Conservation (phyloP, 2,888 invertebrate species). For the Entomobrya proxima region DNA sequence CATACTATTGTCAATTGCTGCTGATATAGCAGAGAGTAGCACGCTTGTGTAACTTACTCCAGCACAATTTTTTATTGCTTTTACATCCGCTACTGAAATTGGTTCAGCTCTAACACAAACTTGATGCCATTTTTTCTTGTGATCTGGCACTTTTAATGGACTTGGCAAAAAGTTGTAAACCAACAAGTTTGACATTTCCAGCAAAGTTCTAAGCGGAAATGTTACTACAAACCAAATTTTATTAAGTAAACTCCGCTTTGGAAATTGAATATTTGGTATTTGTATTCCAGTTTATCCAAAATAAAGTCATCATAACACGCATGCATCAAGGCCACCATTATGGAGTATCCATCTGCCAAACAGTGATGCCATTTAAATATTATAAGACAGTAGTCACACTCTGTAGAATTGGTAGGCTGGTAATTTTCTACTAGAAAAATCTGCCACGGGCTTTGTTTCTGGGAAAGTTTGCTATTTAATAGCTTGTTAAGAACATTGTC, state of each 20-base stretch:
- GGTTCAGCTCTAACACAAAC: not conserved
- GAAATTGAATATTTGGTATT: not conserved
- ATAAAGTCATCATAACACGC: not conserved
- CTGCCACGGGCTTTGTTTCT: conserved; percentile 25
- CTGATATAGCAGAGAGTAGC: conserved; percentile 12
- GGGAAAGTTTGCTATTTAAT: not conserved
- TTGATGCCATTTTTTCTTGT: conserved; percentile 13
- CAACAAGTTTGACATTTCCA: not conserved
- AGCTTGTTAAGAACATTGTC: not conserved
- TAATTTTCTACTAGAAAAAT: conserved; percentile 16
- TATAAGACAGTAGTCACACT: too few species aligned
- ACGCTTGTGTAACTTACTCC: conserved; percentile 25
- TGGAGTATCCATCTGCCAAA: conserved; percentile 24
- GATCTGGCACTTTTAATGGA: conserved; percentile 5
- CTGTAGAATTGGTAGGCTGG: not conserved
- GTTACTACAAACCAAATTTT: not conserved
- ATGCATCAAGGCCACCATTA: not conserved
- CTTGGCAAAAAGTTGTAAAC: not conserved
- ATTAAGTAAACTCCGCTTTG: not conserved
- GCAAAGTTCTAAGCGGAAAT: not conserved
- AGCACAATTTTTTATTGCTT: not conserved
- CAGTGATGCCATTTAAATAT: conserved; percentile 36
- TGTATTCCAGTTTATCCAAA: not conserved
- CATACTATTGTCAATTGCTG: not conserved
- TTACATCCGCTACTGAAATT: not conserved